Evolutionary conservation across 1,140 invertebrate genomes (phyloP).

Genomic region (Drosophila nigromelanica): DNA sequence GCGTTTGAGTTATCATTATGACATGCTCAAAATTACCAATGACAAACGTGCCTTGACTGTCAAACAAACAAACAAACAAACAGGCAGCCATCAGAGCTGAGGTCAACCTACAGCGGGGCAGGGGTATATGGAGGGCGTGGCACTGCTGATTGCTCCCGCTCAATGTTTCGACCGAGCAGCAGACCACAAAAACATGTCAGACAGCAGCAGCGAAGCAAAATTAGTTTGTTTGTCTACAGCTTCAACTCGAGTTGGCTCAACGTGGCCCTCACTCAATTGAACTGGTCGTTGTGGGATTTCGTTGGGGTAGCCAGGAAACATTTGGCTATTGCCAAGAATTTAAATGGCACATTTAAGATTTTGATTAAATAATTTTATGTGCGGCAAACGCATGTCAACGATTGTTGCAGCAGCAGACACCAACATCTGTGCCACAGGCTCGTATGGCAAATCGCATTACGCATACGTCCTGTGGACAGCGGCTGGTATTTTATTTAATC

Average conservation of each 20-base stretch:
- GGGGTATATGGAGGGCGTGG: slow-evolving; percentile 6
- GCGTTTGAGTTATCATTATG: slow-evolving; percentile 80
- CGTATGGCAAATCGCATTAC: slow-evolving; percentile 1
- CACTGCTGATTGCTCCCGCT: slow-evolving; percentile 46
- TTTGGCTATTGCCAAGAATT: slow-evolving; percentile 55
- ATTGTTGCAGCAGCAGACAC: not conserved
- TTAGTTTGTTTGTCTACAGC: slow-evolving; percentile 75
- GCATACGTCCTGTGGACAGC: not conserved
- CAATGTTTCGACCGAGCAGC: slow-evolving; percentile 11
- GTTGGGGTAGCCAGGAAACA: slow-evolving; percentile 46
- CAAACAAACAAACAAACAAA: slow-evolving; percentile 37
- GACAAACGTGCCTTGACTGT: slow-evolving; percentile 73
- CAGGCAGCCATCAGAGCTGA: slow-evolving; percentile 7
- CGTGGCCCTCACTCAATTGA: slow-evolving; percentile 17
- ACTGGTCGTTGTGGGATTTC: slow-evolving; percentile 20
- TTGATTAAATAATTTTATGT: slow-evolving; percentile 71
- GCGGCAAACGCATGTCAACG: slow-evolving; percentile 16
- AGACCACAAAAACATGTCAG: slow-evolving; percentile 58
- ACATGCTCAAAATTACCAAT: slow-evolving; percentile 81
- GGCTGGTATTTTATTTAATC: slow-evolving; percentile 9
- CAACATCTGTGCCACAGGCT: slow-evolving; percentile 16
- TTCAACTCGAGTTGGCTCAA: not conserved
- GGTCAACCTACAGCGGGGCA: slow-evolving; percentile 29
- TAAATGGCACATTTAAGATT: slow-evolving; percentile 73
- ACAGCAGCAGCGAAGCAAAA: slow-evolving; percentile 58